A percentile compares a stretch with the other conserved stretches of the same genome.
phyloP scores from a whole-genome alignment of 2,888 invertebrate species.

The Herminia tarsipennalis region DNA sequence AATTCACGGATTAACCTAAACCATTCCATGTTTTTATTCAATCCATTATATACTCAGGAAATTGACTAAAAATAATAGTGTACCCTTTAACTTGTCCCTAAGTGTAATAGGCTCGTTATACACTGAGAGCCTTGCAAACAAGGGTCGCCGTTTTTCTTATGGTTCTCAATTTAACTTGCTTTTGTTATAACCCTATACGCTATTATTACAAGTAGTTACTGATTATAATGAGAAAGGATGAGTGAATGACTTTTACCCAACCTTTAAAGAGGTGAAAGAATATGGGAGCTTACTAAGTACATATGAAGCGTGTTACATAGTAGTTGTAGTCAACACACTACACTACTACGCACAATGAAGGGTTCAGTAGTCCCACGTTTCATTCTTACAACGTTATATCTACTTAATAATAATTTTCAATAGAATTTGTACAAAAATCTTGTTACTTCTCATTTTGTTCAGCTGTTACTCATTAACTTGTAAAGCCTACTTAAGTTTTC shows the following conservation, averaged over 20 bases:
- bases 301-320: too few species aligned
- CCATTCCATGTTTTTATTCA: too few species aligned
- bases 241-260: slow-evolving; percentile 1
- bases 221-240: slow-evolving; percentile 17
- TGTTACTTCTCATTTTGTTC: too few species aligned
- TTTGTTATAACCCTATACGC: slow-evolving; percentile 56
- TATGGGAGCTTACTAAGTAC: too few species aligned
- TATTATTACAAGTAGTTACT: slow-evolving; percentile 34
- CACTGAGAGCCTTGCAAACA: slow-evolving; percentile 61
- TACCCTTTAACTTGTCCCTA: slow-evolving; percentile 28
- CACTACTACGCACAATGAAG: too few species aligned
- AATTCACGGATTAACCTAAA: background rate
- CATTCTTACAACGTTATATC: too few species aligned
- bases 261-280: background rate
- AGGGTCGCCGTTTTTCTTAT: slow-evolving; percentile 62
- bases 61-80: slow-evolving; percentile 6
- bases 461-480: too few species aligned
- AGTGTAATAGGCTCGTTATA: slow-evolving; percentile 64
- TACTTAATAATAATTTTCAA: too few species aligned
- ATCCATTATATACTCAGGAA: background rate
- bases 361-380: too few species aligned
- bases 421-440: too few species aligned
- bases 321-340: too few species aligned
- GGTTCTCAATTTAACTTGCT: slow-evolving; percentile 63
- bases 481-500: too few species aligned